A percentile compares a stretch with the other conserved stretches of the same genome.
Conservation (phyloP, 2,113 vertebrate genomes). For the Vulpes ferrilata region DNA sequence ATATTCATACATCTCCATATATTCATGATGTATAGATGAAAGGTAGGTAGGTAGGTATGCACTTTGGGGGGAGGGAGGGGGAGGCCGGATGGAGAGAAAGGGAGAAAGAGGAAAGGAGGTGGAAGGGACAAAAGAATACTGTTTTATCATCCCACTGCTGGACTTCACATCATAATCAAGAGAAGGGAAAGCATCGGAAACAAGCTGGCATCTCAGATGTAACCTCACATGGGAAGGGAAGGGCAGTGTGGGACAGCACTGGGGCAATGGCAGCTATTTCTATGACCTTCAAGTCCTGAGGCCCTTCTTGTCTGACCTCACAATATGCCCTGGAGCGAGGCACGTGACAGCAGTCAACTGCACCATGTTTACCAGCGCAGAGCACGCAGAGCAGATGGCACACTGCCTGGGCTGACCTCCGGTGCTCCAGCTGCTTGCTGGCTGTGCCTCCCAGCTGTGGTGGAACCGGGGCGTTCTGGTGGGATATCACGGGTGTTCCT, state of each 20-base stretch:
- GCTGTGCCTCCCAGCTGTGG: neutral
- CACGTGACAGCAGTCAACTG: neutral
- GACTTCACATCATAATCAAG: neutral
- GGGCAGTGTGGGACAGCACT: too few relatives aligned
- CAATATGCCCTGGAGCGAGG: neutral
- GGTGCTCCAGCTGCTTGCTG: too few relatives aligned
- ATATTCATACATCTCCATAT: neutral
- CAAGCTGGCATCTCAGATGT: too few relatives aligned
- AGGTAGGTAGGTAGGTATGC: neutral
- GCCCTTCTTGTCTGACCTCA: neutral
- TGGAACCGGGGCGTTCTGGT: accelerated
- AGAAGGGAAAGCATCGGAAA: neutral
- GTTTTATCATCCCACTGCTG: neutral
- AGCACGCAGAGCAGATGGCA: too few relatives aligned
- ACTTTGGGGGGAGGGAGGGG: too few relatives aligned
- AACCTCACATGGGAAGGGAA: neutral
- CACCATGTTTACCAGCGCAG: neutral
- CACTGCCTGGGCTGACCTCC: neutral
- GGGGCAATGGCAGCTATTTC: neutral
- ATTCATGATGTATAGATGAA: neutral
- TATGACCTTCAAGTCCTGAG: neutral
- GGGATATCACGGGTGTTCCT: too few relatives aligned
- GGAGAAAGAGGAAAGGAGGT: neutral
- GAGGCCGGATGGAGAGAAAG: too few relatives aligned
- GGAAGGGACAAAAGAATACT: neutral